These are phyloP conservation scores for Pyrochroa serraticornis DNA, from an alignment of 2,888 invertebrate species.

Conservation along the genomic window DNA sequence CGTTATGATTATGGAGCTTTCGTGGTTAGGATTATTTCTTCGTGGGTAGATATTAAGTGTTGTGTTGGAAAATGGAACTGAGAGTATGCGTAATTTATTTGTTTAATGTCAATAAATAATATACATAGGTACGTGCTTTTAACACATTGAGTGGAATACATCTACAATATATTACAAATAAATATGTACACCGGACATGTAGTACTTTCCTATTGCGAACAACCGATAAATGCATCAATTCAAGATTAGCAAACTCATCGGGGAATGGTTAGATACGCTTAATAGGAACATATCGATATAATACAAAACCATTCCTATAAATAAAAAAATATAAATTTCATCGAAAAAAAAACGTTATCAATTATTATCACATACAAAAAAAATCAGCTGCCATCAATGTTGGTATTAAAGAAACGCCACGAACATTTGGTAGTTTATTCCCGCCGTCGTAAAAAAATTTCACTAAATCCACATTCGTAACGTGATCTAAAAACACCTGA, in stretches of 20 bases:
- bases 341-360: conserved; percentile 12
- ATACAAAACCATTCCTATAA: conserved; percentile 31
- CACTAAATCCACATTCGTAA: conserved; percentile 2
- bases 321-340: conserved; percentile 27
- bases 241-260: conserved; percentile 26
- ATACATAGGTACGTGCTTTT: conserved; percentile 47
- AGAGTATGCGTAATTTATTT: conserved; percentile 37
- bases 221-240: conserved; percentile 42
- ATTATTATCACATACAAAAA: conserved; percentile 43
- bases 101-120: conserved; percentile 51
- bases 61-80: conserved; percentile 9
- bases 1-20: no score
- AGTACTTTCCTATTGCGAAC: conserved; percentile 23
- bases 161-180: conserved; percentile 51
- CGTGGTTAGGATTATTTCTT: no score
- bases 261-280: conserved; percentile 27
- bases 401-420: conserved; percentile 30
- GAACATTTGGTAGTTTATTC: conserved; percentile 7
- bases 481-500: background rate
- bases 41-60: no score
- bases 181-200: conserved; percentile 48
- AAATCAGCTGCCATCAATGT: conserved; percentile 38
- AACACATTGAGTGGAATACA: conserved; percentile 48
- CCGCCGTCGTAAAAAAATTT: background rate
- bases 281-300: conserved; percentile 35